Conservation (phyloP, 1,140 invertebrate species). For the Drosophila varians region DNA sequence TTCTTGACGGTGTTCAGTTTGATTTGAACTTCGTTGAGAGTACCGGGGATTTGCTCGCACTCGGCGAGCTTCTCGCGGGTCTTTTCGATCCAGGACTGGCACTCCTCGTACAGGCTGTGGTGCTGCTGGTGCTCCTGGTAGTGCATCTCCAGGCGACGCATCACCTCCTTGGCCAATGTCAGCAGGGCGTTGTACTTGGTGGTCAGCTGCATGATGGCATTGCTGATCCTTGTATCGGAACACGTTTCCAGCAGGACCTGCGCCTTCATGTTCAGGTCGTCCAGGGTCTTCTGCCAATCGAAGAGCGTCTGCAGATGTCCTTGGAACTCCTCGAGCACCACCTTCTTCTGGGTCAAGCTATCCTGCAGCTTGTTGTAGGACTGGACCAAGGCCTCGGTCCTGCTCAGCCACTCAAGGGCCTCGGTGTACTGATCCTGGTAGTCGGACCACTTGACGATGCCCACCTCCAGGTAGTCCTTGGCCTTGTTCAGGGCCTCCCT, state of each 20-base stretch:
- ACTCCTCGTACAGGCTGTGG: conserved; percentile 94
- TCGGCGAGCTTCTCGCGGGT: conserved; percentile 92
- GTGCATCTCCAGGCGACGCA: conserved; percentile 94
- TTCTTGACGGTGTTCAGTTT: conserved; percentile 93
- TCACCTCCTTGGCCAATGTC: conserved; percentile 95
- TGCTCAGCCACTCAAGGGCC: conserved; percentile 93
- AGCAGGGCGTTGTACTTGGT: conserved; percentile 97
- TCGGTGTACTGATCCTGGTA: conserved; percentile 97
- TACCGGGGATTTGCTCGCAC: conserved; percentile 90
- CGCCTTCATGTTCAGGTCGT: conserved; percentile 95
- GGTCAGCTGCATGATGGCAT: conserved; percentile 96
- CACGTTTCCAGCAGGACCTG: conserved; percentile 95
- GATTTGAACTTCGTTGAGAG: conserved; percentile 91
- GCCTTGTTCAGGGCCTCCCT: conserved; percentile 90
- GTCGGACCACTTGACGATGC: conserved; percentile 97
- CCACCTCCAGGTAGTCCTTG: conserved; percentile 93
- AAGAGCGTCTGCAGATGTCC: conserved; percentile 94
- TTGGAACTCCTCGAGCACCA: conserved; percentile 95
- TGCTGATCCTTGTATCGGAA: conserved; percentile 96
- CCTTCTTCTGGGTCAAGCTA: conserved; percentile 94
- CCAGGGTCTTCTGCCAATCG: conserved; percentile 96
- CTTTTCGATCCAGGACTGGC: conserved; percentile 94
- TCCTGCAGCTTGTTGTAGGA: conserved; percentile 95
- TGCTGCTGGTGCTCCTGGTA: conserved; percentile 97
- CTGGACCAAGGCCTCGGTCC: conserved; percentile 94